Evolutionary conservation across 1,140 invertebrate species (phyloP).

Genomic region (Zaprionus taronus): DNA sequence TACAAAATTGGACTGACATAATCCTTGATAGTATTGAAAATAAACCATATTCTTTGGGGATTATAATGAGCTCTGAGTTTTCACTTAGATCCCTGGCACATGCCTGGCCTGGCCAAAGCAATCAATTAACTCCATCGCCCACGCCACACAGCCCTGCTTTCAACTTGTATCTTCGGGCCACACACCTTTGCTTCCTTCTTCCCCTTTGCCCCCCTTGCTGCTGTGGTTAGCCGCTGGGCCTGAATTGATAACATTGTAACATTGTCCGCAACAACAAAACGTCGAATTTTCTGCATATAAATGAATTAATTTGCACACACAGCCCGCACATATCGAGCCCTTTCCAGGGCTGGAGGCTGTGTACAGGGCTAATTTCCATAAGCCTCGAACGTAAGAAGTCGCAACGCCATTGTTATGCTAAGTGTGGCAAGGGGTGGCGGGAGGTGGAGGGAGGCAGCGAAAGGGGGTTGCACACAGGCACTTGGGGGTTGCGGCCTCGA

Average conservation of each 20-base stretch:
- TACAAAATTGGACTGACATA: conserved; percentile 6
- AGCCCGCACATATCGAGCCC: conserved; percentile 29
- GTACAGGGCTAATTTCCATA: conserved; percentile 78
- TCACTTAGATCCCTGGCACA: background rate
- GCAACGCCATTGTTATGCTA: conserved; percentile 81
- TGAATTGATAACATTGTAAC: conserved; percentile 82
- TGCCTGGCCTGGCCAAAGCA: conserved; percentile 1
- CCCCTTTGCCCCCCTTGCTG: conserved; percentile 15
- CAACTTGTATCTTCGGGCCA: conserved; percentile 6
- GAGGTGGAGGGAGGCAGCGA: background rate
- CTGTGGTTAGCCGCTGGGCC: conserved; percentile 60
- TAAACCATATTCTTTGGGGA: conserved; percentile 1
- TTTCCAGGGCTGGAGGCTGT: conserved; percentile 61
- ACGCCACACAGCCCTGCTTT: background rate
- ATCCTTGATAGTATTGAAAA: conserved; percentile 24
- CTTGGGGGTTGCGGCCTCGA: conserved; percentile 49
- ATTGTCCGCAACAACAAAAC: conserved; percentile 56
- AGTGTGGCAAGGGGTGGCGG: conserved; percentile 25
- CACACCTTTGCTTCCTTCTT: conserved; percentile 24
- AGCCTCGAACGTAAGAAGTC: conserved; percentile 68
- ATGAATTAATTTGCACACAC: conserved; percentile 80
- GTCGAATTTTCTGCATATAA: conserved; percentile 82
- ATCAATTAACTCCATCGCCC: conserved; percentile 38
- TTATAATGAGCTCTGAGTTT: conserved; percentile 9
- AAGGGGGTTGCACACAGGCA: conserved; percentile 1